phyloP scores from a whole-genome alignment of 1,140 invertebrate genomes.

The Portunus trituberculatus region DNA sequence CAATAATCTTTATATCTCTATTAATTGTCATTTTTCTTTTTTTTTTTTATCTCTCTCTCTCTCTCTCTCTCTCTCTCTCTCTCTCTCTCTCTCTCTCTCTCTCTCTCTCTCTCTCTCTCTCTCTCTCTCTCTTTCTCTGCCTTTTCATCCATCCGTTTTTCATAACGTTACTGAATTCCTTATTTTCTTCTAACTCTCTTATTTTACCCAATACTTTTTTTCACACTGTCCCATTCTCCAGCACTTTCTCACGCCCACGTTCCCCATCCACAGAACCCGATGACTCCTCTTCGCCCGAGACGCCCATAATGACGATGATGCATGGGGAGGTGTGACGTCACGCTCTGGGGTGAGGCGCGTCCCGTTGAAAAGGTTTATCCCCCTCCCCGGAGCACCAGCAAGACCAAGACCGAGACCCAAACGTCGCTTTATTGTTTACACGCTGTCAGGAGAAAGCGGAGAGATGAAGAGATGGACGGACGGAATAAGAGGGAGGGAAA shows the following conservation, averaged over 20 bases:
- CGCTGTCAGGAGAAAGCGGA: too few relatives aligned
- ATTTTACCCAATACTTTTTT: too few relatives aligned
- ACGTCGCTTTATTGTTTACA: too few relatives aligned
- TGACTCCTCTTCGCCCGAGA: conserved; percentile 75
- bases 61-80: neutral
- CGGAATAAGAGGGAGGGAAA: too few relatives aligned
- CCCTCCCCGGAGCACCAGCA: neutral
- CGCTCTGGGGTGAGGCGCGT: conserved; percentile 55
- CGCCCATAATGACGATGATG: conserved; percentile 76
- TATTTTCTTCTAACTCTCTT: too few relatives aligned
- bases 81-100: conserved; percentile 42
- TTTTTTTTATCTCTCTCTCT: too few relatives aligned
- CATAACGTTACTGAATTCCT: too few relatives aligned
- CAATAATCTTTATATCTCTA: too few relatives aligned
- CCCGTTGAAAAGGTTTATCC: conserved; percentile 57
- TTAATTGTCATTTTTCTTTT: too few relatives aligned
- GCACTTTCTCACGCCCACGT: too few relatives aligned
- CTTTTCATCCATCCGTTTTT: neutral
- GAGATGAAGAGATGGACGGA: too few relatives aligned
- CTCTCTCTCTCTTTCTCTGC: neutral
- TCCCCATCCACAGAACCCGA: conserved; percentile 67
- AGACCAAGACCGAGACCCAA: neutral
- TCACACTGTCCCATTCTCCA: too few relatives aligned
- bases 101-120: conserved; percentile 48
- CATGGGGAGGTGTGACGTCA: conserved; percentile 77